phyloP scores from a whole-genome alignment of 2,888 invertebrate species.

The Aelia acuminata region DNA sequence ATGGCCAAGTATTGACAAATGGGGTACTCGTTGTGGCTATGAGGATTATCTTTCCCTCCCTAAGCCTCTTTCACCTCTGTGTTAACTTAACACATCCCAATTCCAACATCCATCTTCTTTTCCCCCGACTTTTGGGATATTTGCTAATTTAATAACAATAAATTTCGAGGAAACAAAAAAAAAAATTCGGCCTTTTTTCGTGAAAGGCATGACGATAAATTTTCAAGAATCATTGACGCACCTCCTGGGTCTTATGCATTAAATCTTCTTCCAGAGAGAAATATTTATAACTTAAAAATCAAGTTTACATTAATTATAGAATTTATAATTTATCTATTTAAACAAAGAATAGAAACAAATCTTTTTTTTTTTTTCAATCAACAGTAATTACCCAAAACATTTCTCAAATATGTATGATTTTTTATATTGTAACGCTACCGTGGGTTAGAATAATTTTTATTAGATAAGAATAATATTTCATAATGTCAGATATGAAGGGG shows the following conservation, averaged over 20 bases:
- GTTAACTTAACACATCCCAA: constrained; percentile 54
- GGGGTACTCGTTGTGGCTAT: constrained; percentile 45
- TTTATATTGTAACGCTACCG: no score
- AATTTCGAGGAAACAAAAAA: no score
- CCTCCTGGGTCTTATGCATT: not conserved
- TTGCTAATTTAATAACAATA: constrained; percentile 23
- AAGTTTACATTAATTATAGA: no score
- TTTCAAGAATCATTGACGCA: not conserved
- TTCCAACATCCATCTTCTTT: constrained; percentile 45
- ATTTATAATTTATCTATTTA: no score
- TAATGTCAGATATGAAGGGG: no score
- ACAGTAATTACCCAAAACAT: no score
- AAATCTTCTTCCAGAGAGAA: not conserved
- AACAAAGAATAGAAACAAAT: no score
- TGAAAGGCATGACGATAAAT: not conserved
- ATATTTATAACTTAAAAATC: not conserved
- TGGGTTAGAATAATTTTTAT: no score
- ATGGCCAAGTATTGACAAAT: constrained; percentile 57
- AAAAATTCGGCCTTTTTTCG: not conserved
- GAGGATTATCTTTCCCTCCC: constrained; percentile 45
- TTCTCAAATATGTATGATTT: no score
- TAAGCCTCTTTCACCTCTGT: constrained; percentile 57
- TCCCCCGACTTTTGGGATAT: not conserved
- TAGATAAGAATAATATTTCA: no score
- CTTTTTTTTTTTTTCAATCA: no score